phyloP scores from a whole-genome alignment of 2,888 invertebrate species.

The Diplolepis rosae region DNA sequence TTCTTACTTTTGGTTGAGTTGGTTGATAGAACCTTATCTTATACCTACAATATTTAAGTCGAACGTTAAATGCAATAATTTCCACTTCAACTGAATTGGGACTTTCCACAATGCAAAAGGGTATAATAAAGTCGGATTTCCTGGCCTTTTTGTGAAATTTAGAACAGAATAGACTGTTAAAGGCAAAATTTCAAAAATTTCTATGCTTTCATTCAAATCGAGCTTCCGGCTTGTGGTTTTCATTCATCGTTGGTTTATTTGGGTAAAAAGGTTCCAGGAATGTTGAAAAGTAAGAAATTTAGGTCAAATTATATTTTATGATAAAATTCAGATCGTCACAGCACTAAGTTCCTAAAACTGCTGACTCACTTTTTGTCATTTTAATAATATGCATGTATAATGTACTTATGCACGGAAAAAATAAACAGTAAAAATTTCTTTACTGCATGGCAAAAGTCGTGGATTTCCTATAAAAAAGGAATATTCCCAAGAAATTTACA shows the following conservation, averaged over 20 bases:
- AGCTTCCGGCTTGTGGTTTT: neutral
- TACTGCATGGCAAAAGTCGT: too few species aligned
- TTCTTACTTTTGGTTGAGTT: neutral
- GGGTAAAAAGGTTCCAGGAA: neutral
- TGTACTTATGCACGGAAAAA: too few species aligned
- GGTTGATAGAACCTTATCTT: neutral
- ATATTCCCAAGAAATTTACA: too few species aligned
- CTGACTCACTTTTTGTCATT: too few species aligned
- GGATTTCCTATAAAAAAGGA: too few species aligned
- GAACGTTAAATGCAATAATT: conserved; percentile 6
- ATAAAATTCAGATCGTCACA: neutral
- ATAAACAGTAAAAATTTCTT: too few species aligned
- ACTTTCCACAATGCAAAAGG: neutral
- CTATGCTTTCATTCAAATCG: neutral
- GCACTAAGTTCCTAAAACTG: too few species aligned
- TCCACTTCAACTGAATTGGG: neutral
- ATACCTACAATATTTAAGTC: neutral
- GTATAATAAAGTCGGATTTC: neutral
- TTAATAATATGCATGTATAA: too few species aligned
- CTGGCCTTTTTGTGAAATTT: neutral
- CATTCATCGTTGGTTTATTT: neutral
- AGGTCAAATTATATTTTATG: neutral
- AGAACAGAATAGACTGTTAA: neutral
- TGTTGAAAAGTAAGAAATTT: neutral
- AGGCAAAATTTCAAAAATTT: neutral